These are phyloP conservation scores for Tridacna crocea DNA, from an alignment of 2,888 invertebrate genomes.

Conservation along the genomic window DNA sequence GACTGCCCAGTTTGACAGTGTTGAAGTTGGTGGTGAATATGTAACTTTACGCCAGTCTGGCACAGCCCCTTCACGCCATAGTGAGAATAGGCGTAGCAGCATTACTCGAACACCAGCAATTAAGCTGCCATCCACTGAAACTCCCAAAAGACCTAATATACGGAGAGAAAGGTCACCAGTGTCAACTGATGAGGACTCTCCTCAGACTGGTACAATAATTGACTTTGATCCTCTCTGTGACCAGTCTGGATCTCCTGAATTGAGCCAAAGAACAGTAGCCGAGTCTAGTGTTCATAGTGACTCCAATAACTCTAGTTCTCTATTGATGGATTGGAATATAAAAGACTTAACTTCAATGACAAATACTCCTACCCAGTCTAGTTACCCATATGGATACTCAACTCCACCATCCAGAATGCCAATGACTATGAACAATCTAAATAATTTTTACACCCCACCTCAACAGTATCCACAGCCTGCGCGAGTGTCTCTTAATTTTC, in stretches of 20 bases:
- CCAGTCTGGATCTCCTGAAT: constrained; percentile 13
- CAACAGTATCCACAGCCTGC: constrained; percentile 28
- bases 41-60: constrained; percentile 45
- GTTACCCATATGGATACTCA: constrained; percentile 22
- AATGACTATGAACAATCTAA: constrained; percentile 26
- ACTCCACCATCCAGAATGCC: constrained; percentile 35
- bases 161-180: constrained; percentile 58
- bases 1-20: constrained; percentile 35
- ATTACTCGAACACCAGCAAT: constrained; percentile 67
- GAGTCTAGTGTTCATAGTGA: constrained; percentile 13
- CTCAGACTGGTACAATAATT: constrained; percentile 39
- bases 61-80: not conserved
- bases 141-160: constrained; percentile 62
- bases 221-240: constrained; percentile 57
- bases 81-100: constrained; percentile 47
- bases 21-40: constrained; percentile 49
- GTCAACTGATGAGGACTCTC: constrained; percentile 43
- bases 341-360: constrained; percentile 53
- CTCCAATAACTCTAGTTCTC: constrained; percentile 39
- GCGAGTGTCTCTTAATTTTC: constrained; percentile 34
- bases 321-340: constrained; percentile 69
- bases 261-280: not conserved
- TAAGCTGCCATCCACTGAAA: constrained; percentile 53
- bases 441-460: constrained; percentile 35
- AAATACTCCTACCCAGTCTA: constrained; percentile 29